Conservation (phyloP, 2,113 vertebrate species). For the Carassius auratus region DNA sequence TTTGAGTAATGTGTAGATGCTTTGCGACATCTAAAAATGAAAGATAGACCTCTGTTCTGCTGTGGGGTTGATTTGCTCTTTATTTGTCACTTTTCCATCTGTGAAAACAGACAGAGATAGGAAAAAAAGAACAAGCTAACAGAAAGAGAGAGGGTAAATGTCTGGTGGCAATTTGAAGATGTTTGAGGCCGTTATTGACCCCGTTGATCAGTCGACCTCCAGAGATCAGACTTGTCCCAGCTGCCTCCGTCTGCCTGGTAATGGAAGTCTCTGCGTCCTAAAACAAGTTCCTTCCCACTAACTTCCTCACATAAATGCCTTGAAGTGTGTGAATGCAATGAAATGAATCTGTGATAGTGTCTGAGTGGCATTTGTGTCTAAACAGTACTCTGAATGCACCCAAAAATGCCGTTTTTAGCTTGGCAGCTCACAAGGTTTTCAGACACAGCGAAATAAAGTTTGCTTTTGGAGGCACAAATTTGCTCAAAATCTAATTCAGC, state of each 20-base stretch:
- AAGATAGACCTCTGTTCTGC: background rate
- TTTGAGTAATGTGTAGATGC: background rate
- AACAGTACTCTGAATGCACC: background rate
- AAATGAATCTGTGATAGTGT: constrained; percentile 25
- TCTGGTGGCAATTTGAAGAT: constrained; percentile 29
- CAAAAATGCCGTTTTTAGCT: background rate
- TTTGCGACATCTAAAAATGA: constrained; percentile 17
- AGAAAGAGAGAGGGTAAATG: background rate
- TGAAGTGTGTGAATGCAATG: background rate
- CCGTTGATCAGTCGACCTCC: constrained; percentile 30
- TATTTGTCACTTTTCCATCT: constrained; percentile 18
- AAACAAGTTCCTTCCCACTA: constrained; percentile 18
- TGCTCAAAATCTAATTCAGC: background rate
- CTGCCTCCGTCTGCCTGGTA: constrained; percentile 9
- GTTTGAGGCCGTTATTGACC: constrained; percentile 11
- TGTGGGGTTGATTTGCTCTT: background rate
- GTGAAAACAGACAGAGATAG: constrained; percentile 5
- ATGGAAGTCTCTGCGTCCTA: constrained; percentile 17
- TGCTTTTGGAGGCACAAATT: background rate
- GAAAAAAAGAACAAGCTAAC: background rate
- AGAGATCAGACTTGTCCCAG: constrained; percentile 28
- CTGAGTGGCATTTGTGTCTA: background rate
- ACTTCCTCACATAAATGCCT: background rate
- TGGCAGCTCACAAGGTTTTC: background rate
- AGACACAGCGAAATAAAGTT: background rate